These are phyloP conservation scores for Mesorhabditis belari DNA, from an alignment of 2,888 invertebrate genomes.

Conservation along the genomic window DNA sequence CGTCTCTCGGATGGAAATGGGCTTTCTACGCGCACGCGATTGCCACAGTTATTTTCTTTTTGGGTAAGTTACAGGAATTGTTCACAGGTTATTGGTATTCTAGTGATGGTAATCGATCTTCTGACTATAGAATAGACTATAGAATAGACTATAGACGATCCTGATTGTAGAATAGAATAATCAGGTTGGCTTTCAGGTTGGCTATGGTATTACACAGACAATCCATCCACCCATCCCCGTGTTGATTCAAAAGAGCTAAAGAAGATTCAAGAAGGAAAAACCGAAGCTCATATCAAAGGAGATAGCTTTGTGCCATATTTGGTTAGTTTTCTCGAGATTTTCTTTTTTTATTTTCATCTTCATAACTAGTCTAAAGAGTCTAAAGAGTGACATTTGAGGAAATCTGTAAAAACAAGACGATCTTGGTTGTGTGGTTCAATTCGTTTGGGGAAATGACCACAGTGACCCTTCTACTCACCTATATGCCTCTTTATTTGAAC, in stretches of 20 bases:
- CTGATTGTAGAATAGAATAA: too few relatives aligned
- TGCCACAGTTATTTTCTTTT: constrained; percentile 12
- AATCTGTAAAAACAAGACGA: constrained; percentile 37
- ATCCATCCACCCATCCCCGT: constrained; percentile 13
- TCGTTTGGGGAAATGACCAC: constrained; percentile 45
- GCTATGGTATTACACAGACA: constrained; percentile 19
- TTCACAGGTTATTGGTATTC: too few relatives aligned
- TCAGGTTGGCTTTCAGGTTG: too few relatives aligned
- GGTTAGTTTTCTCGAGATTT: neutral
- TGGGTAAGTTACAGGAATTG: constrained; percentile 5
- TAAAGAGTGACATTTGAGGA: constrained; percentile 14
- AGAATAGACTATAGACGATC: too few relatives aligned
- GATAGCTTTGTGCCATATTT: constrained; percentile 31
- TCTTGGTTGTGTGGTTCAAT: constrained; percentile 41
- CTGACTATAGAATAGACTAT: too few relatives aligned
- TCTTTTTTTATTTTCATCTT: neutral
- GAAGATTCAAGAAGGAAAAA: constrained; percentile 33
- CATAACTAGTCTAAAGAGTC: neutral
- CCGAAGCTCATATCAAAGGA: constrained; percentile 25
- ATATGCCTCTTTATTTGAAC: constrained; percentile 41
- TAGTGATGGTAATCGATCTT: too few relatives aligned
- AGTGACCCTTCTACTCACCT: constrained; percentile 43
- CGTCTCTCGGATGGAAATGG: constrained; percentile 35
- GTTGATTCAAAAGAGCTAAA: constrained; percentile 20
- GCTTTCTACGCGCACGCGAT: constrained; percentile 36